Conservation (phyloP, 2,113 vertebrate species). For the Sakesphorus luctuosus region DNA sequence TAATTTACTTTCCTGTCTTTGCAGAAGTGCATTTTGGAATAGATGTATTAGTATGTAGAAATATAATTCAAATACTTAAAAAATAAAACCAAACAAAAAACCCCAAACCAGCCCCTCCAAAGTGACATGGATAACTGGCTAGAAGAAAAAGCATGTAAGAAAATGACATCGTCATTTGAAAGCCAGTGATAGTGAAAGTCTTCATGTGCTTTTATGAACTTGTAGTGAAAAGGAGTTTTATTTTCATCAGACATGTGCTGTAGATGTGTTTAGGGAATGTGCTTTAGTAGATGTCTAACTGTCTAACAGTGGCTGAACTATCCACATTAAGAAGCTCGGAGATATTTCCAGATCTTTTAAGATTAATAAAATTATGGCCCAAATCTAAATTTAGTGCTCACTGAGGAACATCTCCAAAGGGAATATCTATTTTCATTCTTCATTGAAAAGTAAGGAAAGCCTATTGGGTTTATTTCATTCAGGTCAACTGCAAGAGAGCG, state of each 20-base stretch:
- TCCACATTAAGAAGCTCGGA: neutral
- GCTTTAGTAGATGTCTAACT: neutral
- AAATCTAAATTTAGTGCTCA: neutral
- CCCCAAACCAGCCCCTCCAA: neutral
- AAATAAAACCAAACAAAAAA: neutral
- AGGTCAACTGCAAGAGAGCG: neutral
- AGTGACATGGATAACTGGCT: neutral
- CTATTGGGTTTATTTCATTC: neutral
- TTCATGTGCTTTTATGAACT: neutral
- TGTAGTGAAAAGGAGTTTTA: neutral
- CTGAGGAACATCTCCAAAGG: neutral
- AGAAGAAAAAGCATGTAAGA: neutral
- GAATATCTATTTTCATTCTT: neutral
- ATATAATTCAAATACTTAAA: neutral
- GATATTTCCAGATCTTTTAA: neutral
- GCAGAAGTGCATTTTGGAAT: neutral
- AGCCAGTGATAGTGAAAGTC: neutral
- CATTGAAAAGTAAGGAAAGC: neutral
- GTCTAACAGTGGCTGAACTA: neutral
- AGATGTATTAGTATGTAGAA: neutral
- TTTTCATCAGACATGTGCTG: neutral
- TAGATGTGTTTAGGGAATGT: neutral
- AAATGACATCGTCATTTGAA: neutral
- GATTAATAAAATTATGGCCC: neutral
- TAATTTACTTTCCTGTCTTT: neutral